Conservation (phyloP, 2,797 vertebrate genomes). For the Acrossocheilus wenchowensis region DNA sequence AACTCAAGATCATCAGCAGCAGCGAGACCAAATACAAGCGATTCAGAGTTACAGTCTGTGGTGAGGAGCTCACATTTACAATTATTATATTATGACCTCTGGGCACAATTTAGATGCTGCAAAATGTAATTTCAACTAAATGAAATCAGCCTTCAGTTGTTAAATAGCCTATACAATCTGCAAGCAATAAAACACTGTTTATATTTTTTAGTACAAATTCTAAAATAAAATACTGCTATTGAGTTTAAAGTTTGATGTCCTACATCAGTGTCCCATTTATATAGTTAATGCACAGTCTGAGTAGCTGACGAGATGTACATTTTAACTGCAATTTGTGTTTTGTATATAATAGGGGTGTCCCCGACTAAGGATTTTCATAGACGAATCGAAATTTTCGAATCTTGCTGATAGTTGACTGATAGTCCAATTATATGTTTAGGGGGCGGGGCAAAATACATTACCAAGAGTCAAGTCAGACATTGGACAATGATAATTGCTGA, state of each 20-base stretch:
- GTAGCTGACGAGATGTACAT: too few species aligned
- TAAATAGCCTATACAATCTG: neutral
- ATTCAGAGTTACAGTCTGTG: neutral
- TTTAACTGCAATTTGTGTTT: too few species aligned
- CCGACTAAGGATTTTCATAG: too few species aligned
- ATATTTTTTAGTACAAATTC: neutral
- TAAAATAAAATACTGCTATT: neutral
- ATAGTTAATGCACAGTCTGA: too few species aligned
- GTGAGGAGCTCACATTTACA: neutral
- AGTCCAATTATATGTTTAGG: too few species aligned
- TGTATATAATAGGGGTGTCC: too few species aligned
- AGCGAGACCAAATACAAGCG: neutral
- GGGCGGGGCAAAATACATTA: too few species aligned
- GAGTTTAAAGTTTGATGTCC: neutral
- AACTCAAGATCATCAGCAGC: constrained; percentile 13
- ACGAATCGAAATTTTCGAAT: too few species aligned
- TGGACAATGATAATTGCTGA: too few species aligned
- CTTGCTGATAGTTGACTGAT: too few species aligned
- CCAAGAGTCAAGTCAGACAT: too few species aligned
- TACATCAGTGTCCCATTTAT: neutral
- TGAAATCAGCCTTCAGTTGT: neutral
- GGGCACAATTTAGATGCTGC: neutral
- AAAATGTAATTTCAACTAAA: neutral
- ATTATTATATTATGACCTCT: neutral
- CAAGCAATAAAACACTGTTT: neutral